Evolutionary conservation across 37 sponge, comb jelly and placozoan species (phyloP).

Genomic region (Haliclona indistincta): DNA sequence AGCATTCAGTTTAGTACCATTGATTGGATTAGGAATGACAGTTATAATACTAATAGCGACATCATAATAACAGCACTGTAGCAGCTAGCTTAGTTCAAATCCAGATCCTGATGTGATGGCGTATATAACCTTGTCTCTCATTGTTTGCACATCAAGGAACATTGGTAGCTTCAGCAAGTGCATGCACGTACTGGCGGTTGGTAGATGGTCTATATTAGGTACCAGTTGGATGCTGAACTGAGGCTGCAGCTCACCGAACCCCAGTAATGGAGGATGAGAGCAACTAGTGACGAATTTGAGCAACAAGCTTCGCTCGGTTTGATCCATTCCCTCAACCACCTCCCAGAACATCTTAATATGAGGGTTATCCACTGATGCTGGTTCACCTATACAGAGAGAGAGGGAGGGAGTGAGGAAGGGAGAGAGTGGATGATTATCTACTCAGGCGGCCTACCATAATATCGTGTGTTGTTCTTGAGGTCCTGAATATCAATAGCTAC

Average conservation of each 20-base stretch:
- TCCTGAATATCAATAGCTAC: constrained; percentile 67
- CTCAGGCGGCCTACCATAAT: constrained; percentile 44
- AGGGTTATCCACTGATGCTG: constrained; percentile 56
- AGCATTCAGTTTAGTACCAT: too few species aligned
- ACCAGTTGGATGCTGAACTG: constrained; percentile 78
- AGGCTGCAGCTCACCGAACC: constrained; percentile 93
- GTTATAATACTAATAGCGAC: too few species aligned
- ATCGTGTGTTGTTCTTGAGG: constrained; percentile 56
- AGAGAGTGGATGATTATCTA: background rate
- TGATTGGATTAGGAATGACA: too few species aligned
- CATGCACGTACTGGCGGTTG: constrained; percentile 97
- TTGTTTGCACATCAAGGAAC: constrained; percentile 50
- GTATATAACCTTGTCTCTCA: constrained; percentile 81
- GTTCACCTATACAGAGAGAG: constrained; percentile 55
- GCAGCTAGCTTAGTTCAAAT: constrained; percentile 96
- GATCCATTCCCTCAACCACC: constrained; percentile 63
- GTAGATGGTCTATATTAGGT: constrained; percentile 71
- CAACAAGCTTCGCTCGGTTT: constrained; percentile 71
- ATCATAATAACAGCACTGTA: too few species aligned
- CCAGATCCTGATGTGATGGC: constrained; percentile 95
- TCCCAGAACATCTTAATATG: constrained; percentile 91
- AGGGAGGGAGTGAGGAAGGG: background rate
- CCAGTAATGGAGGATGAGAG: constrained; percentile 93
- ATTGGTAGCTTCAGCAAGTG: constrained; percentile 92
- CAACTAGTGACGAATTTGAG: constrained; percentile 98